Evolutionary conservation across 2,113 vertebrate species (phyloP), one percentile per base, ranked within the genome.

Genomic region (Rattus norvegicus): DNA sequence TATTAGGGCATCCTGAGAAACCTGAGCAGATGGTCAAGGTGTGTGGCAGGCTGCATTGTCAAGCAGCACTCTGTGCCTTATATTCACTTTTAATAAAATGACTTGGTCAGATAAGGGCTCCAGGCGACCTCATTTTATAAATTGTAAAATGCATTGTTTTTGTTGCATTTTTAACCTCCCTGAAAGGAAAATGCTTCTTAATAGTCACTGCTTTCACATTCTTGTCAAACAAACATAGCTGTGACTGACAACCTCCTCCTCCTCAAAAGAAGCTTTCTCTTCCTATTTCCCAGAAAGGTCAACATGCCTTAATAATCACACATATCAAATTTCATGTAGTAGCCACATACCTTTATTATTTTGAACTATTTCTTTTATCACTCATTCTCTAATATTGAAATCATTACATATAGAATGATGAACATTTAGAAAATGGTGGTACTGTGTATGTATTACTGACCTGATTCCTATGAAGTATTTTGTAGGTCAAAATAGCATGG

Each of bases 1-100:
- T 86, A 4, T 86, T 4, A 77, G 90, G 84, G 65, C 85, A 69
- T 80, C 7, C 14, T 59, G 65, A 90, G 61, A 43, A 93, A 86
- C 33, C 85, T 54, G 88, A 96, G 65, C 93, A 97, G 97, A 96
- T 97, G 96, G 96, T 33, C 67, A 39, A 70, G 56, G 67, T n/a
- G 79, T 39, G 30, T 72, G 22, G 39, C 70, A 69, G 49, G 67
- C 70, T 86, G 94, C 90, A 90, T 97, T 69, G 94, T 76, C 90
- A 97, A 93, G 67, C 80, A 93, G 20, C 47, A 73, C 81, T 91
- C 36, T 92, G 76, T 54, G 81, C 85, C 20, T 97, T 90, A 86
- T 87, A 83, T 76, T 95, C 63, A 93, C 88, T 92, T 88, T 95
- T 81, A 65, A 22, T 88, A 86, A 95, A 95, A 93, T 86, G 61